These are phyloP conservation scores for Drosophila varians DNA, from an alignment of 1,140 invertebrate genomes.

Conservation along the genomic window DNA sequence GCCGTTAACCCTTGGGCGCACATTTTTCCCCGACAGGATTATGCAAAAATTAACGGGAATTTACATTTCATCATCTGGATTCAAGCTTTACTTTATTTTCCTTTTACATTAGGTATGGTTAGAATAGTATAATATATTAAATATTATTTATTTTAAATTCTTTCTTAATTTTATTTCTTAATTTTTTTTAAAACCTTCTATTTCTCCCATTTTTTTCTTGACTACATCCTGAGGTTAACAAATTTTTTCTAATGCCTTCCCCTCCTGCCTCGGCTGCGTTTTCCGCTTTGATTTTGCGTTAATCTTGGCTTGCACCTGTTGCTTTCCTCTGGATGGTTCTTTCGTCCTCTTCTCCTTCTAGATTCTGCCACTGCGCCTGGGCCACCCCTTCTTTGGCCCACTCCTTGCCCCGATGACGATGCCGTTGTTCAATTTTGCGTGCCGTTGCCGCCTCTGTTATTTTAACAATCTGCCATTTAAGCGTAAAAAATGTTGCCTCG, in stretches of 20 bases:
- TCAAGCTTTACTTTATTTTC: not conserved
- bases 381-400: not conserved
- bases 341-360: conserved; percentile 34
- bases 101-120: not conserved
- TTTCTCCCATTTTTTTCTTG: no score
- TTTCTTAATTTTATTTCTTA: no score
- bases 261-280: conserved; percentile 30
- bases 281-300: conserved; percentile 80
- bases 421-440: conserved; percentile 81
- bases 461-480: conserved; percentile 82
- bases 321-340: conserved; percentile 17
- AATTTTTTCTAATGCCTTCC: conserved; percentile 33
- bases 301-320: conserved; percentile 78
- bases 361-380: not conserved
- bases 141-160: no score
- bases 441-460: conserved; percentile 81
- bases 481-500: conserved; percentile 82
- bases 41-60: conserved; percentile 2
- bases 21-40: not conserved
- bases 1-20: conserved; percentile 27
- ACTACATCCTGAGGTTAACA: conserved; percentile 18
- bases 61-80: not conserved
- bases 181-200: no score
- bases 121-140: not conserved
- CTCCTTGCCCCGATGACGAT: conserved; percentile 42